Percentiles rank a stretch among this genome's conserved stretches.
Evolutionary conservation across 1,140 invertebrate genomes (phyloP).

Genomic region (Eupristina koningsbergeri): DNA sequence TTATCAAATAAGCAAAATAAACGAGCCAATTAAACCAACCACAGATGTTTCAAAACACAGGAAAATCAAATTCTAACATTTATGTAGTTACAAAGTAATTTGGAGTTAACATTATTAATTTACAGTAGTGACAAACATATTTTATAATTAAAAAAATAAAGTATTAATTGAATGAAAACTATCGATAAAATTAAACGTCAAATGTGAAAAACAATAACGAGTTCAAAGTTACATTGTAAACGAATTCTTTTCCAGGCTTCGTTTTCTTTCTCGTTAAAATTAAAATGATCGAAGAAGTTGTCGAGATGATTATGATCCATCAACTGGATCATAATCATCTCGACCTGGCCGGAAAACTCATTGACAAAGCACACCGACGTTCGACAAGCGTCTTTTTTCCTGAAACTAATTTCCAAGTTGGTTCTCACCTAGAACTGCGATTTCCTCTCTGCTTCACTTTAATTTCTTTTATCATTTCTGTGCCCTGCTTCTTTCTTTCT

Average conservation of each 20-base stretch:
- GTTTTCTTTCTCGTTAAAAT: neutral
- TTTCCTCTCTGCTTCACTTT: neutral
- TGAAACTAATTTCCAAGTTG: slow-evolving; percentile 40
- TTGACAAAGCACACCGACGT: slow-evolving; percentile 11
- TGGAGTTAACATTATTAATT: slow-evolving; percentile 12
- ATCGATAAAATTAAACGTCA: slow-evolving; percentile 3
- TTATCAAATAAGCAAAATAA: slow-evolving; percentile 23
- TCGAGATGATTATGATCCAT: slow-evolving; percentile 30
- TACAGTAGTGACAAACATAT: neutral
- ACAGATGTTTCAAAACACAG: slow-evolving; percentile 19
- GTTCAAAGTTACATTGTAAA: neutral
- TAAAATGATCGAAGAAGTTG: slow-evolving; percentile 24
- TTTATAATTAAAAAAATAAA: neutral
- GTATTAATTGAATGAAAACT: neutral
- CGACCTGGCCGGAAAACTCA: slow-evolving; percentile 19
- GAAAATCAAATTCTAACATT: slow-evolving; percentile 11
- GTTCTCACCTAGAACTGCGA: neutral
- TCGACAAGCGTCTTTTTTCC: slow-evolving; percentile 11
- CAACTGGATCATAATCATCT: too few relatives aligned
- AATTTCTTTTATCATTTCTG: neutral
- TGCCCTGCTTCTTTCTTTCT: neutral
- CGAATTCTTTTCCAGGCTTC: neutral
- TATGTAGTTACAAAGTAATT: slow-evolving; percentile 26
- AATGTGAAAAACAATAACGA: slow-evolving; percentile 4
- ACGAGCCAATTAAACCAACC: slow-evolving; percentile 28